phyloP scores from a whole-genome alignment of 2,113 vertebrate species.

The Felis chaus region DNA sequence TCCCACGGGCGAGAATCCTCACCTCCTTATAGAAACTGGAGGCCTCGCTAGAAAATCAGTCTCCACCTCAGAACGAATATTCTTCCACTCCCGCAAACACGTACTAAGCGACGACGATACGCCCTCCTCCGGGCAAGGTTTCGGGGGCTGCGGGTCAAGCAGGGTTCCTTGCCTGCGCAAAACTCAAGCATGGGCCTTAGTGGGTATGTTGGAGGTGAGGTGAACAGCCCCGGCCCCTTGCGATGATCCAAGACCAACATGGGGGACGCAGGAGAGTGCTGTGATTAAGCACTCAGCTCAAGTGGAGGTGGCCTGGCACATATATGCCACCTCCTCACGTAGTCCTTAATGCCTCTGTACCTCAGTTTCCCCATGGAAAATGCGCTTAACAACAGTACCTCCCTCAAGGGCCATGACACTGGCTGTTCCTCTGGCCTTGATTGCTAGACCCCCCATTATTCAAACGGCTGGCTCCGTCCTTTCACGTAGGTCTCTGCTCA shows the following conservation, averaged over 20 bases:
- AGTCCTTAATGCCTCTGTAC: not conserved
- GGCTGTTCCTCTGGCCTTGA: not conserved
- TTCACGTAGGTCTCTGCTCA: not conserved
- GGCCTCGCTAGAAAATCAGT: not conserved
- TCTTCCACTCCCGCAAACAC: not conserved
- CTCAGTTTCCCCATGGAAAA: not conserved
- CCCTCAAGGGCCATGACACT: not conserved
- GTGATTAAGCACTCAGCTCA: not conserved
- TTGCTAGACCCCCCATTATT: not conserved
- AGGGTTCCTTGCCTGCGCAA: not conserved
- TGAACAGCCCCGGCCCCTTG: not conserved
- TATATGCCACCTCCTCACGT: not conserved
- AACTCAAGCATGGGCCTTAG: not conserved
- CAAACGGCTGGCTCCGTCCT: not conserved
- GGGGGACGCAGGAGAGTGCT: fast-evolving
- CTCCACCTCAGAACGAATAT: not conserved
- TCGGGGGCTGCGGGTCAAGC: not conserved
- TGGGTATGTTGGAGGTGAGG: not conserved
- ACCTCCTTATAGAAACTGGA: not conserved
- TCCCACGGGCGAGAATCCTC: not conserved
- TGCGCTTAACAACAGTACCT: not conserved
- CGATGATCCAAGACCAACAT: not conserved
- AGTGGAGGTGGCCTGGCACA: not conserved
- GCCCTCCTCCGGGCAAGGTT: not conserved
- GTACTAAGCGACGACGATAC: not conserved